Base-by-base conservation (phyloP, 1,140 invertebrate species). In the Oncopodura yosiiana region DNA sequence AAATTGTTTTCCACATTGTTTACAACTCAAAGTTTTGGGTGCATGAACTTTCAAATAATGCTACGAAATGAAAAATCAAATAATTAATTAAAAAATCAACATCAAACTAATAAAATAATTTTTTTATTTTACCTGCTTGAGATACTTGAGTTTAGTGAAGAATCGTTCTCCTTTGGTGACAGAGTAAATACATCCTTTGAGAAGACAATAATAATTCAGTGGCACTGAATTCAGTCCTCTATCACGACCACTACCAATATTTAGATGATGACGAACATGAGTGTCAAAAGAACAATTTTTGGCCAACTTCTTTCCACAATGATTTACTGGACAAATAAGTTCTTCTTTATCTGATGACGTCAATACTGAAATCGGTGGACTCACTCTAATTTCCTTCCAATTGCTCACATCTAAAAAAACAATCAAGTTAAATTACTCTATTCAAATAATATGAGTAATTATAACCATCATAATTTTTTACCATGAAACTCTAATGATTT, bases 21-120 rank as follows among this genome's bases (percentile, higher is more conserved):
- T 62, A 61, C 79, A 81, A 11, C 64, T 61, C 60, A 71, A 74
- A 6, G 63, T 72, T 67, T 78, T 81, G 11, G 72, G 69, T 11
- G 76, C 74, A 53, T 81, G 80, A 8, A 76, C 74, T 66, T 81
- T 81, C 38, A 78, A 68, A 57, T 77, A 81, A 63, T 81, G 80
- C 70, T 81, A 68, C 18, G 68, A 69, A 49, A 56, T 49, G 19
- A 23, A 48, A 26, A 48, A 9, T 27, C 5, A 42, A 55, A 48
- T 2, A 50, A 26, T 41, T 19, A 51, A 46, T n/a, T 19, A 48
- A 8, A 37, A 42, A 38, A 16, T 23, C 24, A n/a, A 46, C 21
- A 2, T 14, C 23, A 21, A 49, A 14, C 26, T 41, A 21, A 14
- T 9, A 16, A 41, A 41, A 16, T 14, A 16, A 41, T 41, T 8